These are phyloP conservation scores for Microcebus murinus DNA, from an alignment of 2,113 vertebrate species.

Conservation along the genomic window DNA sequence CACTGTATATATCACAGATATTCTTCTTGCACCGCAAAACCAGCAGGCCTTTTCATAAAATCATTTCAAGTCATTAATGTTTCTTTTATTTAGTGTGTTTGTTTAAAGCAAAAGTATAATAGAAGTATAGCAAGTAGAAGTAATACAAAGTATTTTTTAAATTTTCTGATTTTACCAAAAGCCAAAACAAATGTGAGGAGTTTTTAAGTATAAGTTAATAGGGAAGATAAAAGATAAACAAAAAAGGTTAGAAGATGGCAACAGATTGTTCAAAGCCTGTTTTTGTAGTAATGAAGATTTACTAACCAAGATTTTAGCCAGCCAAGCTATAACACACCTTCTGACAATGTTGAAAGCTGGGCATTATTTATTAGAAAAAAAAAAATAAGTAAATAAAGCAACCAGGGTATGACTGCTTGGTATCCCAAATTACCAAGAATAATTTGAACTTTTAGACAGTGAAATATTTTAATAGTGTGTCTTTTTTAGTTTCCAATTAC, in stretches of 20 bases:
- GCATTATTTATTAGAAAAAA: not conserved
- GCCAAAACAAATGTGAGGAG: not conserved
- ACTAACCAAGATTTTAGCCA: not conserved
- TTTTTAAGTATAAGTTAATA: not conserved
- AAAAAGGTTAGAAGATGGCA: not conserved
- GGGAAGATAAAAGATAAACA: not conserved
- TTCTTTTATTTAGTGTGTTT: constrained; percentile 2
- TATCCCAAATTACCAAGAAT: not conserved
- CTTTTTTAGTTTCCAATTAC: not conserved
- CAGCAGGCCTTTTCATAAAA: not conserved
- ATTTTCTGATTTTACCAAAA: not conserved
- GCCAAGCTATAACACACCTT: not conserved
- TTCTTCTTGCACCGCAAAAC: constrained; percentile 31
- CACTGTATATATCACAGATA: not conserved
- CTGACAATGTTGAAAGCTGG: not conserved
- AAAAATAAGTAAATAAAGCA: not conserved
- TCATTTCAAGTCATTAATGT: not conserved
- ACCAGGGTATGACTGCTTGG: not conserved
- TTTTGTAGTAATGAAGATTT: not conserved
- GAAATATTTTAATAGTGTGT: not conserved
- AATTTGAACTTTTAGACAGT: not conserved
- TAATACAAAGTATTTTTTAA: not conserved
- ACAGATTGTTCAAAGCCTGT: not conserved
- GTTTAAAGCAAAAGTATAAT: not conserved
- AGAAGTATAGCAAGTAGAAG: not conserved